Evolutionary conservation across 2,888 invertebrate genomes (phyloP).

Genomic region (Phaedon cochleariae): DNA sequence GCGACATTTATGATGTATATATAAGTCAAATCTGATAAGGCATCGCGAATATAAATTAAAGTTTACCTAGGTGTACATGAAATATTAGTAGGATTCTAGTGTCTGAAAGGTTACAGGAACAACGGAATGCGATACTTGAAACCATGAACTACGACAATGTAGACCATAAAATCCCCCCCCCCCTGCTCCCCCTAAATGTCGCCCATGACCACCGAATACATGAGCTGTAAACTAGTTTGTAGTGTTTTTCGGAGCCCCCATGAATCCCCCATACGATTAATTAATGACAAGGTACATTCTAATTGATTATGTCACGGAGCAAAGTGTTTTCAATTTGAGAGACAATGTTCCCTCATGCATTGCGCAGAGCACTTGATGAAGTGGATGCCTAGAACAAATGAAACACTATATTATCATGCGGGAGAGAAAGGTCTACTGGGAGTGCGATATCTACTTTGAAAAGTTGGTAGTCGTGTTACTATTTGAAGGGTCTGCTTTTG

Average conservation of each 20-base stretch:
- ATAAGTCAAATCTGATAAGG: not conserved
- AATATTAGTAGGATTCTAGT: too few relatives aligned
- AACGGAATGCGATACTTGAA: too few relatives aligned
- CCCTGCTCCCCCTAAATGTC: too few relatives aligned
- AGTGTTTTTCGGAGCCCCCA: not conserved
- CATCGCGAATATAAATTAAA: not conserved
- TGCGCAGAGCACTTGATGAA: not conserved
- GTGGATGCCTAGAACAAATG: slow-evolving; percentile 9
- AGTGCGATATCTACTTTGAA: not conserved
- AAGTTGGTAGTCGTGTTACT: not conserved
- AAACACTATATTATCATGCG: slow-evolving; percentile 12
- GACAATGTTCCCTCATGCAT: slow-evolving; percentile 14
- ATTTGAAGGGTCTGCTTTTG: not conserved
- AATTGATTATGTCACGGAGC: slow-evolving; percentile 11
- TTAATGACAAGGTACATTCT: not conserved
- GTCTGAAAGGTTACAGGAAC: too few relatives aligned
- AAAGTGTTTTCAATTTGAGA: slow-evolving; percentile 11
- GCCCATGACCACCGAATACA: too few relatives aligned
- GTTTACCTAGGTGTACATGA: not conserved
- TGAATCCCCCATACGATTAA: not conserved
- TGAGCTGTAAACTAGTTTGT: too few relatives aligned
- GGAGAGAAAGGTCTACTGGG: not conserved
- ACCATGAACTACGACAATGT: too few relatives aligned
- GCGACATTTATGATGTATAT: not conserved
- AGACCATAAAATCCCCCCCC: too few relatives aligned